Evolutionary conservation across 2,113 vertebrate species (phyloP), one percentile per base, ranked within the genome.

Genomic region (Paralichthys olivaceus): DNA sequence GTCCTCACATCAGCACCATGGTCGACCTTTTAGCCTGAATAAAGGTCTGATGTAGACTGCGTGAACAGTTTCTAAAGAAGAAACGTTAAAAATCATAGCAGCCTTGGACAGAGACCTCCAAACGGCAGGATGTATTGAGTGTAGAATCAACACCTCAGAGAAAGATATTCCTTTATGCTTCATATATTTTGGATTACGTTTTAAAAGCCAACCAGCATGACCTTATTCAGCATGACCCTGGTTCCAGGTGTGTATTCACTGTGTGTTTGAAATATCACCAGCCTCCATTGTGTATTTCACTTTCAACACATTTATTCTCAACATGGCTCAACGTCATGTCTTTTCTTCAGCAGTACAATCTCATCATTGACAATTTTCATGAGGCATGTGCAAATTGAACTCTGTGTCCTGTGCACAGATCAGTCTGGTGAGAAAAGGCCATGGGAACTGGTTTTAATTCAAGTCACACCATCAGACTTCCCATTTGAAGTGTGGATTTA

Each of bases 401-500:
- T 47, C 45, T 47, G 45, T 47, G 45, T 47, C 13, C n/a, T 29
- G 55, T 32, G 13, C 57, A 25, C 32, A 49, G 1, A 72, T 55
- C 56, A 55, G 25, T 20, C 34, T 20, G 12, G 2, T 8, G 43
- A 69, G 5, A 28, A 45, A 0, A 22, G 4, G 17, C 20, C 20
- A 23, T 4, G 5, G 28, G 45, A 47, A 12, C 40, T 17, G 20
- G 20, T 49, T 61, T 49, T 29, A 61, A 76, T 67, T 64, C 13
- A 23, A 55, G 7, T 62, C 63, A 55, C 20, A 34, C 4, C n/a
- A 45, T 54, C 19, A 69, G 32, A 63, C 32, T n/a, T 63, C 29
- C 15, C 9, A 51, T 37, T 55, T 66, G 14, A 62, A 37, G 23
- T 68, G 29, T 22, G 25, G 62, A 51, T 61, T 69, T 77, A 19